phyloP scores from a whole-genome alignment of 1,140 invertebrate species.

The Drosophila pseudoananassae region DNA sequence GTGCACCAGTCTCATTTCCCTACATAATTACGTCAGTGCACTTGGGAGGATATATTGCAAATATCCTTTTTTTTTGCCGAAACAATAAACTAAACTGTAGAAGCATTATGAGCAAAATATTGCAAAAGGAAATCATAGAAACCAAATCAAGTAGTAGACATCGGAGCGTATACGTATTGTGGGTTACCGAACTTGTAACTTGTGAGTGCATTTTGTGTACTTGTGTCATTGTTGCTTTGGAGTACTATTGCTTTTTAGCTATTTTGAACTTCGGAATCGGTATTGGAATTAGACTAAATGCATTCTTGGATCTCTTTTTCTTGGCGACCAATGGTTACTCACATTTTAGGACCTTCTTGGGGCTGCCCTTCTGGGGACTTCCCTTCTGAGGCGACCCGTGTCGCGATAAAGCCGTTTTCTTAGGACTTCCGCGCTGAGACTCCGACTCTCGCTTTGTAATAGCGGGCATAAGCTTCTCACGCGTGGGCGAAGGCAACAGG shows the following conservation, averaged over 20 bases:
- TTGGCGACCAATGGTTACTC: constrained; percentile 44
- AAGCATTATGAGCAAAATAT: constrained; percentile 69
- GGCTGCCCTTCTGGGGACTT: constrained; percentile 87
- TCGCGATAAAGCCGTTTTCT: constrained; percentile 79
- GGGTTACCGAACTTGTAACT: constrained; percentile 49
- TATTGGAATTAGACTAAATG: constrained; percentile 16
- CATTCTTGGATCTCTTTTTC: constrained; percentile 14
- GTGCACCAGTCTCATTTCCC: constrained; percentile 56
- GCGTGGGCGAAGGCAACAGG: constrained; percentile 88
- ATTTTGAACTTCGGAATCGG: constrained; percentile 34
- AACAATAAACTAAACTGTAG: constrained; percentile 53
- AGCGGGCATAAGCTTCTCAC: constrained; percentile 89
- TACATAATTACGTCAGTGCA: constrained; percentile 35
- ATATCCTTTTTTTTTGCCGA: constrained; percentile 17
- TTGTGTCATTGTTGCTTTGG: constrained; percentile 65
- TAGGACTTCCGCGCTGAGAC: constrained; percentile 84
- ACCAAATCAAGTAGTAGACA: constrained; percentile 33
- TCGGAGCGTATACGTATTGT: constrained; percentile 69
- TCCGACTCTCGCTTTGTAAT: constrained; percentile 87
- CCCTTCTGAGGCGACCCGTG: constrained; percentile 84
- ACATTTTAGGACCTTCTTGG: constrained; percentile 86
- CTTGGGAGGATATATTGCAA: constrained; percentile 1
- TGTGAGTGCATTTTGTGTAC: constrained; percentile 60
- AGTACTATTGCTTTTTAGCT: constrained; percentile 52
- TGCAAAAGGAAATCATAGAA: constrained; percentile 41